Conservation (phyloP, 1,140 invertebrate genomes). For the Tetragnatha versicolor region DNA sequence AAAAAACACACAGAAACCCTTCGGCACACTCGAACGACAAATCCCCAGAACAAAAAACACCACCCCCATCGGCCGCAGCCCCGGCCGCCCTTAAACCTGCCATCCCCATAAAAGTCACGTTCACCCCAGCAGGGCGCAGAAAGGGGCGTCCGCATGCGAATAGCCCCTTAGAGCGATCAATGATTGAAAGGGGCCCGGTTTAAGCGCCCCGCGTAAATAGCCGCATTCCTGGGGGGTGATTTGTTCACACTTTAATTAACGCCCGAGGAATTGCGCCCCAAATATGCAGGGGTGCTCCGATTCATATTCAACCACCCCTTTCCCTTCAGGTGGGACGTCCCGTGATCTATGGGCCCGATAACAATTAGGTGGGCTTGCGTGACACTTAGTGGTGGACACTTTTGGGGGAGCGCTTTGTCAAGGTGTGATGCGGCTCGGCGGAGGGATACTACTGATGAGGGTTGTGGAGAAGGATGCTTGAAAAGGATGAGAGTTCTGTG, state of each 20-base stretch:
- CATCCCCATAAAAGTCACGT: slow-evolving; percentile 50
- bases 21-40: not conserved
- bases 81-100: not conserved
- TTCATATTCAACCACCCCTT: slow-evolving; percentile 7
- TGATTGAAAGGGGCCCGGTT: slow-evolving; percentile 7
- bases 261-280: slow-evolving; percentile 28
- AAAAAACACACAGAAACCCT: not conserved
- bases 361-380: slow-evolving; percentile 35
- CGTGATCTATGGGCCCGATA: slow-evolving; percentile 29
- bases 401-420: not conserved
- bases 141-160: slow-evolving; percentile 24
- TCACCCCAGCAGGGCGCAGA: not conserved
- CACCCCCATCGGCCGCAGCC: not conserved
- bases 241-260: slow-evolving; percentile 52
- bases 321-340: slow-evolving; percentile 16
- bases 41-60: no score
- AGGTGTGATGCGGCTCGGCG: not conserved
- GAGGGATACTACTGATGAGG: not conserved
- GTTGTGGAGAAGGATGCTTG: no score
- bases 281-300: slow-evolving; percentile 14
- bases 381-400: slow-evolving; percentile 18
- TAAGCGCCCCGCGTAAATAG: slow-evolving; percentile 29
- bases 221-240: slow-evolving; percentile 39
- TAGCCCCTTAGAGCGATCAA: slow-evolving; percentile 25
- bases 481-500: no score